Evolutionary conservation across 2,113 vertebrate species (phyloP), one percentile per base, ranked within the genome.

Genomic region (Malurus cyaneus): DNA sequence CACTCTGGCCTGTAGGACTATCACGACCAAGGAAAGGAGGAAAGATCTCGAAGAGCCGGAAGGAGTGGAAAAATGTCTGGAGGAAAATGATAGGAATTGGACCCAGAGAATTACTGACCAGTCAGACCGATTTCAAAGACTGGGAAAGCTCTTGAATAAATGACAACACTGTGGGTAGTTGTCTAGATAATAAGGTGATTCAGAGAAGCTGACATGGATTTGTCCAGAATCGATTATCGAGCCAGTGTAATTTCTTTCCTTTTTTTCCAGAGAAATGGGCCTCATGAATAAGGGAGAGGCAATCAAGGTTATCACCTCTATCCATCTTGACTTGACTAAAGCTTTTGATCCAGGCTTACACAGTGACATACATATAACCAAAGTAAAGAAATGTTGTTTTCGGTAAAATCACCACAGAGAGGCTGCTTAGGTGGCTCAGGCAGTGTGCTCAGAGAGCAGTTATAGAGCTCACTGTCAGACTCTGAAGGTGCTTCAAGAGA

Each of bases 161-260:
- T 92, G 49, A 15, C 59, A 96, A 82, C 54, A 31, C 32, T 2
- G 0, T 67, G 76, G 76, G 42, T 91, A 81, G 86, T 60, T 71
- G 56, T 80, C 88, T 69, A 74, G 69, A 59, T 78, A 71, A 86
- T 71, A 81, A 71, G 56, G 44, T 88, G 77, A 89, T 94, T 94
- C 82, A 84, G 60, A 91, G 50, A 60, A 86, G 41, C 42, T 0
- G 1, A 44, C 47, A 54, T 64, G 56, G 32, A 59, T 88, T 94
- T 93, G 47, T 91, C 64, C n/a, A 17, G 80, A 94, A 91, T 67
- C 86, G 79, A 94, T 86, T 92, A 85, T 67, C 47, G 92, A 92
- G n/a, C 21, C 41, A 54, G 50, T 70, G 57, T 57, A 49, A 83
- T 93, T 93, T 84, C 6, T 87, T 89, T 81, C 53, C 42, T 56